These are phyloP conservation scores for Gouania willdenowi DNA, from an alignment of 2,797 vertebrate species.

Conservation along the genomic window DNA sequence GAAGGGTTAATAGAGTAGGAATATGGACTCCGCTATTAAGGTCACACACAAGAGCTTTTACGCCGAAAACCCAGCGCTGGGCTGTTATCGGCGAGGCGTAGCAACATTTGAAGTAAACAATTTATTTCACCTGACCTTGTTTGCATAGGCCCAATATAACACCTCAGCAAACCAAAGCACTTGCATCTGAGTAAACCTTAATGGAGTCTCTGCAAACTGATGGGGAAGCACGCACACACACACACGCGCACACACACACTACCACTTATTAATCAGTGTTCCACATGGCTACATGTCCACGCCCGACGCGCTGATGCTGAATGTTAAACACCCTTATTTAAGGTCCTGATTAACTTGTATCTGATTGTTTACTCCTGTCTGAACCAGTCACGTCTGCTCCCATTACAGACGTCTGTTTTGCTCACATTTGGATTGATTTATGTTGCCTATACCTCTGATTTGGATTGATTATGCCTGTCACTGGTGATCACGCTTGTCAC, in stretches of 20 bases:
- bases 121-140: conserved; percentile 58
- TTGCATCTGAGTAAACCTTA: conserved; percentile 23
- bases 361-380: conserved; percentile 65
- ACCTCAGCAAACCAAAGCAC: conserved; percentile 19
- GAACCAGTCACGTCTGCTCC: conserved; percentile 49
- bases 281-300: conserved; percentile 49
- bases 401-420: conserved; percentile 50
- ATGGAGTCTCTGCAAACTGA: too few species aligned
- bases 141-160: conserved; percentile 35
- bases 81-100: conserved; percentile 60
- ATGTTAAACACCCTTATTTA: conserved; percentile 60
- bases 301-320: conserved; percentile 46
- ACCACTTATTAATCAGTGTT: conserved; percentile 58
- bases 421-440: conserved; percentile 62
- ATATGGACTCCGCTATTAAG: conserved; percentile 41
- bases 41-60: conserved; percentile 15
- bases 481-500: conserved; percentile 55
- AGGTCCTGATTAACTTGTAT: conserved; percentile 60
- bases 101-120: conserved; percentile 48
- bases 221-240: too few species aligned
- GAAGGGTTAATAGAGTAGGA: conserved; percentile 66
- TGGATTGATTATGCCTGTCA: conserved; percentile 60
- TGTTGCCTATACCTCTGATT: conserved; percentile 56
- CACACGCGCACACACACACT: neutral
- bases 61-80: conserved; percentile 23